phyloP scores from a whole-genome alignment of 2,113 vertebrate species.

The Marmota flaviventris region DNA sequence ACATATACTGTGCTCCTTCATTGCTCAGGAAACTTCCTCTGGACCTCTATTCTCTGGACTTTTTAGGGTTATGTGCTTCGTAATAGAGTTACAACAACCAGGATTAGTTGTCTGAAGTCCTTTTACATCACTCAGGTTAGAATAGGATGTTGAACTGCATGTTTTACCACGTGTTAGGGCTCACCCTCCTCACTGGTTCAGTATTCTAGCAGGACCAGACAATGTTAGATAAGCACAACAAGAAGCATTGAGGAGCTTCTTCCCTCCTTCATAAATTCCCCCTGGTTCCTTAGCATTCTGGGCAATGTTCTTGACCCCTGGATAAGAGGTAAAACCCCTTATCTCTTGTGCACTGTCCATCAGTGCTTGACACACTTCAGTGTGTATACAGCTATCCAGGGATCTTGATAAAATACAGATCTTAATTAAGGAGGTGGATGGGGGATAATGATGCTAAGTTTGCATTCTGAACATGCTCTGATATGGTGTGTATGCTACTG shows the following conservation, averaged over 20 bases:
- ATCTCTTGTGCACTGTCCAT: not conserved
- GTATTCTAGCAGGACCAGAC: not conserved
- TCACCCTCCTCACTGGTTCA: not conserved
- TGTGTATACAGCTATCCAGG: not conserved
- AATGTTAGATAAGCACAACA: not conserved
- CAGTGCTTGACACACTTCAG: not conserved
- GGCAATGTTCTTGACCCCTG: not conserved
- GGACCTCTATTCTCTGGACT: not conserved
- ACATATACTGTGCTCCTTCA: rapidly evolving
- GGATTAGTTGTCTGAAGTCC: not conserved
- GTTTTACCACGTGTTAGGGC: rapidly evolving
- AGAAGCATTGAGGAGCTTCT: not conserved
- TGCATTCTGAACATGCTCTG: not conserved
- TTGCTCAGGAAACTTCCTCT: not conserved
- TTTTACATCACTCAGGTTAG: not conserved
- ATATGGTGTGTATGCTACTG: not conserved
- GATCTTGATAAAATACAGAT: not conserved
- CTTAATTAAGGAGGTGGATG: not conserved
- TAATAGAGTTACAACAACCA: not conserved
- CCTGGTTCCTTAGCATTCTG: not conserved
- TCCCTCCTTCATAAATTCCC: not conserved
- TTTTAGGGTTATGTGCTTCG: not conserved
- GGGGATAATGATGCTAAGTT: not conserved
- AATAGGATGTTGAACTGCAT: not conserved
- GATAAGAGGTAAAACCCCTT: not conserved